Evolutionary conservation across 2,113 vertebrate species (phyloP).

Genomic region (Paradisaea rubra): DNA sequence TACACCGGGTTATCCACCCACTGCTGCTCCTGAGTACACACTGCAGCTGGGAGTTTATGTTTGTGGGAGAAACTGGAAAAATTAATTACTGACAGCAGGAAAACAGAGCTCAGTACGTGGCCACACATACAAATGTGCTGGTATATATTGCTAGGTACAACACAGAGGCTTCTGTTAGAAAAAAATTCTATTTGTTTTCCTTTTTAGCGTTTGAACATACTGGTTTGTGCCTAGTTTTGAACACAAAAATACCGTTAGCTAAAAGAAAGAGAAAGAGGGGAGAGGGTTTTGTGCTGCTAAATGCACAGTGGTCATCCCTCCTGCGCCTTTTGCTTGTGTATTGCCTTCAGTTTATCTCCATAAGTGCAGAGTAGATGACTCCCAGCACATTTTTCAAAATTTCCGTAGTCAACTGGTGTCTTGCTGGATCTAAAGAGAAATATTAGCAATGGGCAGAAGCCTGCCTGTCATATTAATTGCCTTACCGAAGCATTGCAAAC

Average conservation of each 20-base stretch:
- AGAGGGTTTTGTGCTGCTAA: neutral
- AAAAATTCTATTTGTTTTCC: neutral
- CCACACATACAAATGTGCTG: neutral
- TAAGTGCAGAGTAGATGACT: neutral
- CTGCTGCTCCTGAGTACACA: neutral
- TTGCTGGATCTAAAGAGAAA: constrained; percentile 20
- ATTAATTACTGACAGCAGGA: neutral
- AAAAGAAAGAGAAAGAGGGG: neutral
- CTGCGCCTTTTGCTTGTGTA: neutral
- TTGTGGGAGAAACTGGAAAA: neutral
- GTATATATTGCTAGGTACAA: constrained; percentile 7
- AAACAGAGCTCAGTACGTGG: neutral
- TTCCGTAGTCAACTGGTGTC: neutral
- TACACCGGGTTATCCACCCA: accelerated
- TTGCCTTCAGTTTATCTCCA: constrained; percentile 39
- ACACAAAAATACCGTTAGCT: neutral
- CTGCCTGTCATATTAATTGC: constrained; percentile 25
- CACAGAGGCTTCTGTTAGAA: neutral
- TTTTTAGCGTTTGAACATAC: neutral
- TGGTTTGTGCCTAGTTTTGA: neutral
- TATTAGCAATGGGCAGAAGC: constrained; percentile 5
- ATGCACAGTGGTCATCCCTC: neutral
- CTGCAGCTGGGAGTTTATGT: neutral
- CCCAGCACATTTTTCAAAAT: neutral
- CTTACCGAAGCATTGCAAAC: constrained; percentile 40